Conservation (phyloP, 2,797 vertebrate species). For the Molothrus ater region DNA sequence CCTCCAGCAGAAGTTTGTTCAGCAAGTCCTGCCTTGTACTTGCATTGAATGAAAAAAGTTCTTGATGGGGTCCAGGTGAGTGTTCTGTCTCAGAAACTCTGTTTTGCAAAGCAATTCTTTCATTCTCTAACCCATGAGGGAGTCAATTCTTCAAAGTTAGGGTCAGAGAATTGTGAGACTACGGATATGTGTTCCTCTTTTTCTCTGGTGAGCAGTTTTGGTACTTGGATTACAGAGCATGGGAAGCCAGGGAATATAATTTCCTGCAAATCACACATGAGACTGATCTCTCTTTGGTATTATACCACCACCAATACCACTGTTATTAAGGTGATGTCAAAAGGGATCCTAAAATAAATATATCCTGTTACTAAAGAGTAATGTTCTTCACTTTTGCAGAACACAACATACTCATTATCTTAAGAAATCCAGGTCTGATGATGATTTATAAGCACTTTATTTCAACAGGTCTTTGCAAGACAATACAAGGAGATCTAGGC, state of each 20-base stretch:
- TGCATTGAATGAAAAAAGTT: background rate
- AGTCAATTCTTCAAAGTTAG: background rate
- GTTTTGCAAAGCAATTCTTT: background rate
- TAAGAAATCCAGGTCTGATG: background rate
- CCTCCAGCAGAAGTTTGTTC: background rate
- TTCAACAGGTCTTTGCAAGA: background rate
- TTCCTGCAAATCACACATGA: background rate
- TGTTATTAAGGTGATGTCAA: background rate
- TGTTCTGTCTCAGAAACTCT: background rate
- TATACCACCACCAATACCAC: background rate
- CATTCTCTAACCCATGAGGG: background rate
- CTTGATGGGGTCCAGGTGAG: background rate
- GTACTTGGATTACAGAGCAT: background rate
- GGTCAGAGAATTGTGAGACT: background rate
- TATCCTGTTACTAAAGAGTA: background rate
- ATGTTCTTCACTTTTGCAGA: background rate
- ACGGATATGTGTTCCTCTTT: background rate
- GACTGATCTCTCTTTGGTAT: background rate
- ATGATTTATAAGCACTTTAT: background rate
- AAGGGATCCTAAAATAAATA: background rate
- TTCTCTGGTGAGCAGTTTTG: background rate
- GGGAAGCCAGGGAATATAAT: background rate
- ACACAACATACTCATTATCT: background rate
- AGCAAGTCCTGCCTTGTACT: background rate
- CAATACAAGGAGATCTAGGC: background rate